These are phyloP conservation scores for Limnephilus lunatus DNA, from an alignment of 2,888 invertebrate genomes.

Conservation along the genomic window DNA sequence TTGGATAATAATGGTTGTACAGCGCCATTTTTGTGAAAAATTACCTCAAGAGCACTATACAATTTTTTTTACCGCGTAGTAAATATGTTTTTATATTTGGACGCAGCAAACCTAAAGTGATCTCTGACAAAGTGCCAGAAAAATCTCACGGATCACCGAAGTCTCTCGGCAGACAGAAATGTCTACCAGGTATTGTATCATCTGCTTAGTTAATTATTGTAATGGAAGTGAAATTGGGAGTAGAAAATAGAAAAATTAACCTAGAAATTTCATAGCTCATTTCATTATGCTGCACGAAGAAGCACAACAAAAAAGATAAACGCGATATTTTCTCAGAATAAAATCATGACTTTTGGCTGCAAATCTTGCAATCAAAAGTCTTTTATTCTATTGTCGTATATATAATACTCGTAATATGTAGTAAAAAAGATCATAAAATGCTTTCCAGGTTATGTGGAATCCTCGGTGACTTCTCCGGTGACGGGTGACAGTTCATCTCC, in stretches of 20 bases:
- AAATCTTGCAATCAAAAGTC: background rate
- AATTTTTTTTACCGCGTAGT: too few relatives aligned
- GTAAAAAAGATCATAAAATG: background rate
- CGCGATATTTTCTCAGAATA: background rate
- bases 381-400: background rate
- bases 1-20: too few relatives aligned
- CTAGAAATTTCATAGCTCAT: too few relatives aligned
- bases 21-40: too few relatives aligned
- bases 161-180: slow-evolving; percentile 56
- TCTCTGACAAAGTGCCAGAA: slow-evolving; percentile 39
- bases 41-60: too few relatives aligned
- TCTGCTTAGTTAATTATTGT: background rate
- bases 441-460: slow-evolving; percentile 39
- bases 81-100: background rate
- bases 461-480: slow-evolving; percentile 63
- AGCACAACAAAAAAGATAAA: background rate
- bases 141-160: slow-evolving; percentile 59
- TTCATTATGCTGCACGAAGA: too few relatives aligned
- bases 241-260: too few relatives aligned
- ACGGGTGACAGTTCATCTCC: slow-evolving; percentile 75
- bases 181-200: slow-evolving; percentile 50
- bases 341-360: background rate
- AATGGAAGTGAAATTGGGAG: background rate
- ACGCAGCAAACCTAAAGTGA: slow-evolving; percentile 50
- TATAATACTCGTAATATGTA: background rate